Conservation (phyloP, 2,113 vertebrate species). For the Trichomycterus rosablanca region DNA sequence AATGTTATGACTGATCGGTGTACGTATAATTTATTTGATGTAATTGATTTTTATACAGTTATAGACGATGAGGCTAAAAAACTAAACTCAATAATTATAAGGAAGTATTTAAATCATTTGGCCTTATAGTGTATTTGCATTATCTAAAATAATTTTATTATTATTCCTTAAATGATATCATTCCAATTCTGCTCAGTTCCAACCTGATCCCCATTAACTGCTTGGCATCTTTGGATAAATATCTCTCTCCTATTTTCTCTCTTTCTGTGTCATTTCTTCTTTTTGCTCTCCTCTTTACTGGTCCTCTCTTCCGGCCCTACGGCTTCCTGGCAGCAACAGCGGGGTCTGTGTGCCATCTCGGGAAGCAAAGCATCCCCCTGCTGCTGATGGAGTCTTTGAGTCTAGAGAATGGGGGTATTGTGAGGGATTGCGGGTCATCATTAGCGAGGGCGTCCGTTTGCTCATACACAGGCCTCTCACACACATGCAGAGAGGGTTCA, state of each 20-base stretch:
- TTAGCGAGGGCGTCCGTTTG: conserved; percentile 67
- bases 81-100: too few relatives aligned
- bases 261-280: conserved; percentile 49
- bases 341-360: conserved; percentile 68
- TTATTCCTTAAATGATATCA: too few relatives aligned
- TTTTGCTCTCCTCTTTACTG: conserved; percentile 46
- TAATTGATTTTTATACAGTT: too few relatives aligned
- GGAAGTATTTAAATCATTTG: too few relatives aligned
- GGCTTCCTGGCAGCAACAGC: conserved; percentile 72
- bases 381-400: conserved; percentile 73
- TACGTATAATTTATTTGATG: too few relatives aligned
- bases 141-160: too few relatives aligned
- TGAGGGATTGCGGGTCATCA: conserved; percentile 52
- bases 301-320: conserved; percentile 59
- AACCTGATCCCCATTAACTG: too few relatives aligned
- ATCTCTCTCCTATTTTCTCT: conserved; percentile 19
- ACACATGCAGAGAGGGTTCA: conserved; percentile 62
- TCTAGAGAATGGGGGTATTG: conserved; percentile 69
- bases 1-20: too few relatives aligned
- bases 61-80: too few relatives aligned
- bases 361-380: conserved; percentile 68
- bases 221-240: conserved; percentile 47
- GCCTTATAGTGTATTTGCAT: too few relatives aligned
- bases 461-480: conserved; percentile 64
- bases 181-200: too few relatives aligned